Conservation (phyloP, 2,113 vertebrate genomes). For the Thymallus thymallus region DNA sequence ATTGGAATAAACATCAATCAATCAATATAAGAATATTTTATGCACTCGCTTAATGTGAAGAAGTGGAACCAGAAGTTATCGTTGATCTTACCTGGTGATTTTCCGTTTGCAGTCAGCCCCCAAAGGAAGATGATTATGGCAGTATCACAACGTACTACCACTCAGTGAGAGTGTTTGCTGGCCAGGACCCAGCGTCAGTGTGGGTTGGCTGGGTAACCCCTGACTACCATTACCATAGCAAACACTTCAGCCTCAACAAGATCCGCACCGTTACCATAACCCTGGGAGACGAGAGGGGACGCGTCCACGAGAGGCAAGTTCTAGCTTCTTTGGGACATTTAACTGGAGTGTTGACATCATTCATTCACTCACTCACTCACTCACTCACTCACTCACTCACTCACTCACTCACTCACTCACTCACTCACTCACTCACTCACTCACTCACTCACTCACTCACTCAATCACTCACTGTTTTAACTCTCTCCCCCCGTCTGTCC, state of each 20-base stretch:
- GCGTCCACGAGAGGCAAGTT: constrained; percentile 92
- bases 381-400: too few species aligned
- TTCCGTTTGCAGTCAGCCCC: constrained; percentile 50
- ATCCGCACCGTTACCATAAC: constrained; percentile 93
- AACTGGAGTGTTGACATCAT: too few species aligned
- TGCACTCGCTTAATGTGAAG: too few species aligned
- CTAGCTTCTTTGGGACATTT: background rate
- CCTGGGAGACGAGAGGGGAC: constrained; percentile 92
- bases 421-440: background rate
- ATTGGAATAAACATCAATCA: too few species aligned
- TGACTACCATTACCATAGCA: constrained; percentile 93
- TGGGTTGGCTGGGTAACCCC: constrained; percentile 98
- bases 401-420: too few species aligned
- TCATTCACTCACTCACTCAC: too few species aligned
- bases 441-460: background rate
- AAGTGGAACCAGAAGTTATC: background rate
- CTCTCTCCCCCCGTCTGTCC: background rate
- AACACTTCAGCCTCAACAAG: constrained; percentile 87
- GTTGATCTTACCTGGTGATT: background rate
- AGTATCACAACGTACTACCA: constrained; percentile 81
- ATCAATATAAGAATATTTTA: too few species aligned
- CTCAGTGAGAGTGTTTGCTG: constrained; percentile 89
- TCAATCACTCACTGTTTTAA: background rate
- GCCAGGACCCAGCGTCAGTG: constrained; percentile 89
- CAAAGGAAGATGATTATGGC: constrained; percentile 68